A percentile compares a stretch with the other conserved stretches of the same genome.
phyloP scores from a whole-genome alignment of 2,888 invertebrate genomes.

The Brenthis hecate region DNA sequence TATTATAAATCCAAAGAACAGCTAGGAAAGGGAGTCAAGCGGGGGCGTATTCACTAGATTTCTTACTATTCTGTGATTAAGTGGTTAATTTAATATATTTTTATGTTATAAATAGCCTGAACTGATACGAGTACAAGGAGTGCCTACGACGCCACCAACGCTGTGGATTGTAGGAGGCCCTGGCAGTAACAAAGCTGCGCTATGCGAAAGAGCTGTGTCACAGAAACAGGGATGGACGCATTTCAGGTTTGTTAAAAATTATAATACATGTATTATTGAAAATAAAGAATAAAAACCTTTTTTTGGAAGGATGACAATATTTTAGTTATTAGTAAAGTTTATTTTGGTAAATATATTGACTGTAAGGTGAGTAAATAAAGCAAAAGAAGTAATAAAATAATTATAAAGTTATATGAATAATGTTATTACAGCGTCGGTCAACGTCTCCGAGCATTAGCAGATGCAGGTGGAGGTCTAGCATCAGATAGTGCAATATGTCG shows the following conservation, averaged over 20 bases:
- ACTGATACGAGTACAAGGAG: slow-evolving; percentile 65
- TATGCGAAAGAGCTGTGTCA: slow-evolving; percentile 88
- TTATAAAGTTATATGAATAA: neutral
- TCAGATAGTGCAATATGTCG: slow-evolving; percentile 86
- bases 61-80: too few relatives aligned
- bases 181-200: slow-evolving; percentile 92
- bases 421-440: slow-evolving; percentile 85
- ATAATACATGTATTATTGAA: neutral
- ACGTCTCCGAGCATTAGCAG: slow-evolving; percentile 87
- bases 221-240: slow-evolving; percentile 89
- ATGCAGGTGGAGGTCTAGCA: slow-evolving; percentile 84
- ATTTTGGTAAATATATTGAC: too few relatives aligned
- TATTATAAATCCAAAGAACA: too few relatives aligned
- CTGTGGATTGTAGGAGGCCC: slow-evolving; percentile 91
- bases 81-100: neutral
- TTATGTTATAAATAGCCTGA: slow-evolving; percentile 52
- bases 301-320: too few relatives aligned
- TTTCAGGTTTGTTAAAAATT: slow-evolving; percentile 75
- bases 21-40: too few relatives aligned
- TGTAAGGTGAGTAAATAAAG: too few relatives aligned
- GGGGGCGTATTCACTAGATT: too few relatives aligned
- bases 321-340: too few relatives aligned
- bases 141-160: slow-evolving; percentile 58
- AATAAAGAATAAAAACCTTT: neutral
- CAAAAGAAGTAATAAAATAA: too few relatives aligned